Evolutionary conservation across 2,888 invertebrate species (phyloP), one percentile per base, ranked within the genome.

Genomic region (Andrena camellia): DNA sequence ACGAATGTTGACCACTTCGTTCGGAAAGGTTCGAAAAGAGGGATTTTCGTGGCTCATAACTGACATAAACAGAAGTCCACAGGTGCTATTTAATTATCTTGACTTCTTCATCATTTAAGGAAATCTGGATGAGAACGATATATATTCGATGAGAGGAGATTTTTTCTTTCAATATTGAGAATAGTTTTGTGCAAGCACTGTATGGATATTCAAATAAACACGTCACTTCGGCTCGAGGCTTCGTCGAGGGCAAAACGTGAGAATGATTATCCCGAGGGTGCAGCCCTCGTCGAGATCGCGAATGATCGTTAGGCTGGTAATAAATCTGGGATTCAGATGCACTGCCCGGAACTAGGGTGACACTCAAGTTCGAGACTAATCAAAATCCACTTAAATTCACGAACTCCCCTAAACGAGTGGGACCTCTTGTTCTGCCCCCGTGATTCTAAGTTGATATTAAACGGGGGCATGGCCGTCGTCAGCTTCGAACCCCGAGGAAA

Each of bases 331-430:
- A 88, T 88, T 87, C 86, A 78, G 86, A 84, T 86, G 84, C 86
- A 86, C 80, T 78, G 74, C 73, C 62, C 68, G 72, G 77, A 79
- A 82, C 76, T 72, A 60, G 57, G 52, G 8, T 42, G 74, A 66
- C 70, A 84, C 52, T 86, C 84, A 84, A 86, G 82, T 84, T 85
- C 69, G 82, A 71, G 86, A 85, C 82, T 88, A 86, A 88, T 88
- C 83, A 88, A 86, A 88, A 88, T 73, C 83, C 83, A 85, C 88
- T 88, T 88, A 86, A 86, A 88, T 88, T 78, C 73, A 57, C 77
- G 62, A 88, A 88, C 88, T 88, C 80, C 79, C 69, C 74, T 81
- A 83, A 88, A 83, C 86, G 86, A 85, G 85, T 85, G 74, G 54
- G 73, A 10, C 77, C 78, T 64, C 77, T 78, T 74, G 69, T 74